Conservation (phyloP, 2,797 vertebrate species). For the Borostomias antarcticus region DNA sequence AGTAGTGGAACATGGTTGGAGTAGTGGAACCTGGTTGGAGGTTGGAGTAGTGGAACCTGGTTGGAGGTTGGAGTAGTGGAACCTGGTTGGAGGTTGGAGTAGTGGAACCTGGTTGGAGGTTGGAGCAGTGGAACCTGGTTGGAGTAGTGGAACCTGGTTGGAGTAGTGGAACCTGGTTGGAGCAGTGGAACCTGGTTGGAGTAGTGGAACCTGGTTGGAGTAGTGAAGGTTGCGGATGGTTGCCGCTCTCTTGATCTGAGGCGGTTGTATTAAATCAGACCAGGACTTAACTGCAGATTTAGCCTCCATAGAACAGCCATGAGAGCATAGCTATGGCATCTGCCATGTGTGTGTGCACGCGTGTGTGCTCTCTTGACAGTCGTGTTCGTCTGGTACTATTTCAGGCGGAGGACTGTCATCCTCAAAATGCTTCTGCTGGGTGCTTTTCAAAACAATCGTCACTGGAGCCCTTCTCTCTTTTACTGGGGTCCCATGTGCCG, state of each 20-base stretch:
- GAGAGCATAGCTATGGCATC: conserved; percentile 66
- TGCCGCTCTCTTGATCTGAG: conserved; percentile 63
- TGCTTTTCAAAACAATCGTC: conserved; percentile 80
- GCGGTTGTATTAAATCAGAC: conserved; percentile 74
- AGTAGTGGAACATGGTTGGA: too few species aligned
- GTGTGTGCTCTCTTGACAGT: conserved; percentile 49
- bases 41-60: too few species aligned
- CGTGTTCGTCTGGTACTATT: conserved; percentile 75
- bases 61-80: too few species aligned
- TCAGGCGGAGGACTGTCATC: conserved; percentile 75
- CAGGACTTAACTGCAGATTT: conserved; percentile 60
- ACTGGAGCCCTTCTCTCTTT: conserved; percentile 69
- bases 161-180: too few species aligned
- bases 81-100: background rate
- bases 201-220: background rate
- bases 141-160: too few species aligned
- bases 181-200: too few species aligned
- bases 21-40: too few species aligned
- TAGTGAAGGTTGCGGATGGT: too few species aligned
- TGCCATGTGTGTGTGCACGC: conserved; percentile 25
- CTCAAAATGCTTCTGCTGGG: conserved; percentile 76
- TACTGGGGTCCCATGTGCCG: conserved; percentile 51
- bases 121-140: too few species aligned
- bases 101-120: too few species aligned
- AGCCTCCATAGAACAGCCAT: conserved; percentile 57